These are phyloP conservation scores for Danaus melanippus DNA, from an alignment of 1,140 invertebrate species.

Conservation along the genomic window DNA sequence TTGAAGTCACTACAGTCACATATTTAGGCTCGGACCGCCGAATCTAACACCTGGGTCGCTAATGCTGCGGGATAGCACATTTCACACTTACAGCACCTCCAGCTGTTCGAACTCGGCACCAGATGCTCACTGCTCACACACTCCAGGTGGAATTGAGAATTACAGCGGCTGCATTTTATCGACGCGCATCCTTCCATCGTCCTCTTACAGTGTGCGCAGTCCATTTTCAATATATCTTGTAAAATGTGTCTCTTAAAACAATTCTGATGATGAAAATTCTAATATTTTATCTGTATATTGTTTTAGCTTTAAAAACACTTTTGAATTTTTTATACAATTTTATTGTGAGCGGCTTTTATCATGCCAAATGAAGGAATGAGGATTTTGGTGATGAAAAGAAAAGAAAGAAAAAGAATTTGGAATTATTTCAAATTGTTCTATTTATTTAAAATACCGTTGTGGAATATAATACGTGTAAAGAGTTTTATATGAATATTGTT, in stretches of 20 bases:
- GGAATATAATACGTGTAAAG: no score
- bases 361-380: constrained; percentile 1
- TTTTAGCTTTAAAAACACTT: constrained; percentile 6
- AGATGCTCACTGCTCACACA: constrained; percentile 44
- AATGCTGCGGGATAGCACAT: constrained; percentile 2
- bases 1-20: constrained; percentile 4
- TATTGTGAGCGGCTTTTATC: neutral
- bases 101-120: constrained; percentile 35
- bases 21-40: constrained; percentile 6
- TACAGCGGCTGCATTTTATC: constrained; percentile 48
- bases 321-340: constrained; percentile 8
- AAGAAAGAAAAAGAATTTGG: no score
- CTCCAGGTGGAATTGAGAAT: constrained; percentile 48
- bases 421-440: no score
- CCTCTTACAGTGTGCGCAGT: constrained; percentile 43
- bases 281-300: neutral
- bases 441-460: no score
- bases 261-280: neutral
- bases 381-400: no score
- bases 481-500: no score
- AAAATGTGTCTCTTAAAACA: neutral
- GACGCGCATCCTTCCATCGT: constrained; percentile 44
- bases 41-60: neutral
- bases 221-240: constrained; percentile 24
- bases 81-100: constrained; percentile 41